Evolutionary conservation across 2,113 vertebrate species (phyloP).

Genomic region (Catharus minimus): DNA sequence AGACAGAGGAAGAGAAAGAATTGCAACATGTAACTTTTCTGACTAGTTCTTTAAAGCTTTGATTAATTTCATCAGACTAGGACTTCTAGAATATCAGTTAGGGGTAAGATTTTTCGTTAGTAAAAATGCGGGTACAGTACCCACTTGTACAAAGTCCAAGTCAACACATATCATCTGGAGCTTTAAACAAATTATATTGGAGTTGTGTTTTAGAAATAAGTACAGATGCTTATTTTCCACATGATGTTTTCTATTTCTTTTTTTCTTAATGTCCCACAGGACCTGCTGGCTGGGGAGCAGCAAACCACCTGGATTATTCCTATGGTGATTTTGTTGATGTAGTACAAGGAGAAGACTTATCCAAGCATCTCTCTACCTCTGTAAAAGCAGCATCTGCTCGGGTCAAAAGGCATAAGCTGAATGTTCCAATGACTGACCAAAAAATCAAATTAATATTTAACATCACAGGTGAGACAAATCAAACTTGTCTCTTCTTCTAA

Average conservation of each 20-base stretch:
- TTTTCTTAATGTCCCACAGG: constrained; percentile 65
- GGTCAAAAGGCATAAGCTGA: constrained; percentile 81
- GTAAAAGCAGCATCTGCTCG: constrained; percentile 65
- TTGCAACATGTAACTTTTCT: background rate
- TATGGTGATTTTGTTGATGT: constrained; percentile 88
- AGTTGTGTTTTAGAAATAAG: background rate
- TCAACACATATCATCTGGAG: accelerated
- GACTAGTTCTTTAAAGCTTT: background rate
- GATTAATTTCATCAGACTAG: background rate
- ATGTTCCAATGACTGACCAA: constrained; percentile 82
- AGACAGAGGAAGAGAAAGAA: background rate
- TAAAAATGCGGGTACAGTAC: background rate
- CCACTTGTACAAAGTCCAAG: background rate
- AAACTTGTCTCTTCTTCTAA: background rate
- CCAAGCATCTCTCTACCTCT: constrained; percentile 54
- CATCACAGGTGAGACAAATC: constrained; percentile 86
- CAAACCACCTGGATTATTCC: constrained; percentile 88
- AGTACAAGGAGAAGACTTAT: constrained; percentile 61
- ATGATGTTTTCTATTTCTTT: background rate
- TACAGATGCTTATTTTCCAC: background rate
- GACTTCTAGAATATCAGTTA: background rate
- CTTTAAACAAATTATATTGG: background rate
- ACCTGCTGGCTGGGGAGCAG: constrained; percentile 88
- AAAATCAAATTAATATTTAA: constrained; percentile 98
- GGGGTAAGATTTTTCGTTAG: background rate